Conservation (phyloP, 2,113 vertebrate genomes). For the Noturus placidus region DNA sequence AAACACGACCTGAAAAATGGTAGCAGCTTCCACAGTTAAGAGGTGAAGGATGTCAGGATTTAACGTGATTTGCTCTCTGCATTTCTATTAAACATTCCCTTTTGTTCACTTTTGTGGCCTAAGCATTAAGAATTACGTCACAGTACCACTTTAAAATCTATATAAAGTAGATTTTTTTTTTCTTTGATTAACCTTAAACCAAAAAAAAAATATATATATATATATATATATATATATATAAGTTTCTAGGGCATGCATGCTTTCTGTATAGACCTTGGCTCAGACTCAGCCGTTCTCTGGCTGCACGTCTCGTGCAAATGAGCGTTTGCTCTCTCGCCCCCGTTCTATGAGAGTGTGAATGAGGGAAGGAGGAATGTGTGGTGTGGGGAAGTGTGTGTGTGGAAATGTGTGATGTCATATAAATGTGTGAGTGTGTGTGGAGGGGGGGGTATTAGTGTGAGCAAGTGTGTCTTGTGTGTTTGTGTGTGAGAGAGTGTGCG, state of each 20-base stretch:
- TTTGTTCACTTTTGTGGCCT: neutral
- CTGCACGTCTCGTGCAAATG: conserved; percentile 52
- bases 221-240: too few relatives aligned
- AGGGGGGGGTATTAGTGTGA: neutral
- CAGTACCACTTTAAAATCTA: neutral
- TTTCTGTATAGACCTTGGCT: conserved; percentile 29
- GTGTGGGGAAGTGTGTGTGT: neutral
- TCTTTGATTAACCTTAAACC: neutral
- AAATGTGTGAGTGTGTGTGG: conserved; percentile 1
- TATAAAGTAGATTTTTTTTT: neutral
- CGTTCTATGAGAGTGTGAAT: conserved; percentile 14
- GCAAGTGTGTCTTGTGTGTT: neutral
- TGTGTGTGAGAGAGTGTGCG: neutral
- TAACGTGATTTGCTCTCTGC: neutral
- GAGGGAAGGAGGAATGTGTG: conserved; percentile 3
- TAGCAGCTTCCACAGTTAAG: neutral
- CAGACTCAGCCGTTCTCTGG: conserved; percentile 13
- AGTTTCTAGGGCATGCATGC: neutral
- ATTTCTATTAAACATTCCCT: conserved; percentile 4
- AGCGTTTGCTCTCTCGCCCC: conserved; percentile 54
- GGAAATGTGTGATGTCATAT: conserved; percentile 18
- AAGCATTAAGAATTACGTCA: neutral
- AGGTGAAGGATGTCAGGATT: neutral
- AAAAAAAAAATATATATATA: neutral
- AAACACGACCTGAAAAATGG: neutral